Evolutionary conservation across 2,888 invertebrate genomes (phyloP), one percentile per base, ranked within the genome.

Genomic region (Ophioninae sp.): DNA sequence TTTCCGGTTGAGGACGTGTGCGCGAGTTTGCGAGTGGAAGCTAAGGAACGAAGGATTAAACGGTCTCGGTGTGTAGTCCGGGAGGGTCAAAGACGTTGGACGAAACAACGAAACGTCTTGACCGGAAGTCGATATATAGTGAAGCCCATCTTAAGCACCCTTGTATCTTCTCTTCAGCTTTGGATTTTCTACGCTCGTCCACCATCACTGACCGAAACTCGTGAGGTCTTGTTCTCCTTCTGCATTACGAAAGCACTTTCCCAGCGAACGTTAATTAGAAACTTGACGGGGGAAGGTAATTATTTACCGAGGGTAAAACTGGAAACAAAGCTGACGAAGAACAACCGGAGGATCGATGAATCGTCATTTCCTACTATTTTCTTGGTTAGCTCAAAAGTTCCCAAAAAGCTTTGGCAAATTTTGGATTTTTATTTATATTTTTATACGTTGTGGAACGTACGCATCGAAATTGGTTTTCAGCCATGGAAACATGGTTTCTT

Each of bases 71-170:
- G 75, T 72, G 22, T 58, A 58, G 71, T 51, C 37, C 22, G 17
- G 51, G 75, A 59, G 76, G 72, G 61, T 63, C 69, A 59, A 82
- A 84, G 81, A 82, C 84, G 84, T 64, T 41, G 73, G 64, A 69
- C 61, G 64, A 81, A 82, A 81, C 85, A 81, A 85, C 85, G 30
- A 86, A 86, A 71, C 83, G 75, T 77, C 74, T 78, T 83, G 83
- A 85, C 83, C 86, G 86, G 86, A 86, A 85, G 86, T 83, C 68
- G 80, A 51, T 2, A 82, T 80, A 83, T 30, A 30, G 30, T 3
- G 1, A 30, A 30, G 76, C 82, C 85, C 6, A 51, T 86, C 86
- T 85, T 82, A 85, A 85, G 81, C 74, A 81, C 84, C 79, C 85
- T 79, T 64, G 74, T 37, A 77, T 65, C 64, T 64, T 63, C 44